Evolutionary conservation across 2,888 invertebrate species (phyloP).

Genomic region (Lordiphosa fenestrarum): DNA sequence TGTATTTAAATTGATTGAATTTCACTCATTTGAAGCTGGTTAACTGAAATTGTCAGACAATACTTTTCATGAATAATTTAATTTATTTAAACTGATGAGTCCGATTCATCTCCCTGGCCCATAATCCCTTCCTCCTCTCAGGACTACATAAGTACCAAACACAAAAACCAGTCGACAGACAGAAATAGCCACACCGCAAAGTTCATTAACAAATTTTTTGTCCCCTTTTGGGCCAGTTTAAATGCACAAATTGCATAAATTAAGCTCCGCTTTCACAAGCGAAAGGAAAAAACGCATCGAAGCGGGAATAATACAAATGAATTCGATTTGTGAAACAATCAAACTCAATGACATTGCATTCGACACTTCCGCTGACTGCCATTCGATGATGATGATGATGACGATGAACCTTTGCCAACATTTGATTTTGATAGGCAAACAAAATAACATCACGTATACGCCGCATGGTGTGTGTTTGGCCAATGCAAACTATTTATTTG

Average conservation of each 20-base stretch:
- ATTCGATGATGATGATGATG: conserved; percentile 16
- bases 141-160: too few species aligned
- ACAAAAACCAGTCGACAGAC: conserved; percentile 3
- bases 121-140: too few species aligned
- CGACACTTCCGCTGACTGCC: conserved; percentile 33
- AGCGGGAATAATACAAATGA: conserved; percentile 63
- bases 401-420: conserved; percentile 3
- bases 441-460: conserved; percentile 66
- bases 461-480: conserved; percentile 21
- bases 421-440: conserved; percentile 39
- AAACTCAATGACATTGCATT: conserved; percentile 53
- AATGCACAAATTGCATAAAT: conserved; percentile 51
- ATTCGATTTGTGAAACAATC: conserved; percentile 73
- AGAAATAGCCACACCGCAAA: conserved; percentile 4
- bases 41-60: too few species aligned
- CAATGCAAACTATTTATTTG: conserved; percentile 45
- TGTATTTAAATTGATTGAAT: background rate
- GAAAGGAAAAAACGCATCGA: conserved; percentile 15
- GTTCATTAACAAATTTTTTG: conserved; percentile 33
- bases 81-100: background rate
- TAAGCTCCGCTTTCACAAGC: conserved; percentile 9
- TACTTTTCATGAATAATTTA: too few species aligned
- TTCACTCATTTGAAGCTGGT: background rate
- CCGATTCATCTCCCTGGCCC: too few species aligned
- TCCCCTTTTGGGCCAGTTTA: conserved; percentile 9